These are phyloP conservation scores for Carapus acus DNA, from an alignment of 2,797 vertebrate species.

Conservation along the genomic window DNA sequence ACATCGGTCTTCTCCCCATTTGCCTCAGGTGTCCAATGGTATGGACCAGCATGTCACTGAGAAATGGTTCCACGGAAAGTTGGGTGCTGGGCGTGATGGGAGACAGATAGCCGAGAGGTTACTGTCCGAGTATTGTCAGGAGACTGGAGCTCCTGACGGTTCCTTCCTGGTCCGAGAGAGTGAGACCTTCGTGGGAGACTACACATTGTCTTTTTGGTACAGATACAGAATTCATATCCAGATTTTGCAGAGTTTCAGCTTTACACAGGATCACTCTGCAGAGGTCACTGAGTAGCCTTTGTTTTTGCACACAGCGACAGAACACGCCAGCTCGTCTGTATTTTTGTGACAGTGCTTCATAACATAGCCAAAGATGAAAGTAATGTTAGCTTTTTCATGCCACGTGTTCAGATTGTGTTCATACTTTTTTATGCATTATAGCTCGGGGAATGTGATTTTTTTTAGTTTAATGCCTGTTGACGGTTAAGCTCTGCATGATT, in stretches of 20 bases:
- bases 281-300: background rate
- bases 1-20: background rate
- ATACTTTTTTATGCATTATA: background rate
- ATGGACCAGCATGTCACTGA: conserved; percentile 91
- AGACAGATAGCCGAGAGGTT: conserved; percentile 92
- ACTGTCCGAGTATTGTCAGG: conserved; percentile 91
- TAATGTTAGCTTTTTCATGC: too few species aligned
- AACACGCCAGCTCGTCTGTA: too few species aligned
- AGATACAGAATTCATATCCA: background rate
- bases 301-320: background rate
- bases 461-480: too few species aligned
- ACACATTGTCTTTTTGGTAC: conserved; percentile 98
- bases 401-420: conserved; percentile 1
- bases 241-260: background rate
- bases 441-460: too few species aligned
- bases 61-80: conserved; percentile 98
- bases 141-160: conserved; percentile 91
- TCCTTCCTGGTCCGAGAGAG: conserved; percentile 98
- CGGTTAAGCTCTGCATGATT: too few species aligned
- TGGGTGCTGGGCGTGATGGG: conserved; percentile 89
- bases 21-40: conserved; percentile 78
- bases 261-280: too few species aligned
- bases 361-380: too few species aligned
- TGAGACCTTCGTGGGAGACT: conserved; percentile 97
- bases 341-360: background rate